Percentiles rank a stretch among this genome's conserved stretches.
Conservation (phyloP, 2,113 vertebrate species). For the Maccullochella peelii region DNA sequence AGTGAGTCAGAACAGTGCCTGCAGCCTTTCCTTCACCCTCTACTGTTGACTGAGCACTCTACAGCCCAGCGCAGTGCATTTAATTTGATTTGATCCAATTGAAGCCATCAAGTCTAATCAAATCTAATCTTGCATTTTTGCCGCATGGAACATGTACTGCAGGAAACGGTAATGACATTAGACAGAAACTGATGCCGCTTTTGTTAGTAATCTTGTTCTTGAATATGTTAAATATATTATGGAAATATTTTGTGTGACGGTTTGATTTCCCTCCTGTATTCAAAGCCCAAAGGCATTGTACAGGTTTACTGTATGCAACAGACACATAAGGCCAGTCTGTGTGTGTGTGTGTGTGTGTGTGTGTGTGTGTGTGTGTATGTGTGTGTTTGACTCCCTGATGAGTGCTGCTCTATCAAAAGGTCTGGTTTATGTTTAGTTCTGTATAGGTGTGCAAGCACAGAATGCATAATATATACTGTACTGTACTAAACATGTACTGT, state of each 20-base stretch:
- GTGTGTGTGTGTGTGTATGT: not conserved
- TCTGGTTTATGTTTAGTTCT: not conserved
- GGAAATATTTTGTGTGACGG: constrained; percentile 30
- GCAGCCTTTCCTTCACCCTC: constrained; percentile 64
- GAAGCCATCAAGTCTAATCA: constrained; percentile 71
- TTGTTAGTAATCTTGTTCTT: constrained; percentile 55
- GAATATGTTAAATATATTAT: constrained; percentile 57
- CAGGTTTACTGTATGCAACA: constrained; percentile 24
- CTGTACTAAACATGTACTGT: not conserved
- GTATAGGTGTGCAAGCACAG: not conserved
- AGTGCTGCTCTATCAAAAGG: not conserved
- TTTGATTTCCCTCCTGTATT: constrained; percentile 39
- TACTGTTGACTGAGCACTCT: constrained; percentile 63
- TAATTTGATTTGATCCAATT: constrained; percentile 73
- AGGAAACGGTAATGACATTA: constrained; percentile 59
- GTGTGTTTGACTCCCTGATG: not conserved
- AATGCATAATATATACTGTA: not conserved
- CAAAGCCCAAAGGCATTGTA: constrained; percentile 12
- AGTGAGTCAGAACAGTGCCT: constrained; percentile 46
- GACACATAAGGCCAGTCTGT: constrained; percentile 11
- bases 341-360: constrained; percentile 11
- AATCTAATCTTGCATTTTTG: constrained; percentile 50
- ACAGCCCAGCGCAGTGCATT: constrained; percentile 57
- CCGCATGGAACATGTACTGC: constrained; percentile 29
- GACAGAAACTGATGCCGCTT: constrained; percentile 60